Conservation (phyloP, 2,113 vertebrate genomes). For the Cyprinodon variegatus region DNA sequence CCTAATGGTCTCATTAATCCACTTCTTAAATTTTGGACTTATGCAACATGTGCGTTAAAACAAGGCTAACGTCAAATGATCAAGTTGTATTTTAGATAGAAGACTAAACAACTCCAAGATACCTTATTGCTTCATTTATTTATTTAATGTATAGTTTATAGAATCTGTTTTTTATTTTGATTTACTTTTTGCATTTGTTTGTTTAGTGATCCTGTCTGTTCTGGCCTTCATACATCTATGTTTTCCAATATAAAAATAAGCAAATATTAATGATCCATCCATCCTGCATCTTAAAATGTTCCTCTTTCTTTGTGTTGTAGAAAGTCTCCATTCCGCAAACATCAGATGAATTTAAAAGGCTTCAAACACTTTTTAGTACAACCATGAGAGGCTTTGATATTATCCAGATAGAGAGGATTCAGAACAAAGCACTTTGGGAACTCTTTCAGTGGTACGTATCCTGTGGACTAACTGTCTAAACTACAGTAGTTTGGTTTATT, state of each 20-base stretch:
- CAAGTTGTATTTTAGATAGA: no score
- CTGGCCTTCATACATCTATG: no score
- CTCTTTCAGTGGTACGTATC: constrained; percentile 74
- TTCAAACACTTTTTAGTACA: constrained; percentile 64
- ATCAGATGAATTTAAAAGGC: constrained; percentile 60
- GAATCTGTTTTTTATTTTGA: no score
- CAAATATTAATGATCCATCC: background rate
- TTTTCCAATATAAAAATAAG: background rate
- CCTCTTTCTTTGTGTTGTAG: constrained; percentile 31
- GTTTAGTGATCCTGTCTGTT: no score
- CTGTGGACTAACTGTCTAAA: background rate
- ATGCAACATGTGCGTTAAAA: no score
- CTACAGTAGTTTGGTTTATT: background rate
- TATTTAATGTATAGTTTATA: no score
- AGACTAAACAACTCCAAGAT: no score
- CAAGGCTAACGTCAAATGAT: no score
- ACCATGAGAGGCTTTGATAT: constrained; percentile 70
- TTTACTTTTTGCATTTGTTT: no score
- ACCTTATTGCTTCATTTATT: no score
- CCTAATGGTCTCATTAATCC: no score
- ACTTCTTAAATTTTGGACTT: no score
- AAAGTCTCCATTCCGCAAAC: constrained; percentile 39
- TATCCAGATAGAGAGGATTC: constrained; percentile 70
- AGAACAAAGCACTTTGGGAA: constrained; percentile 80
- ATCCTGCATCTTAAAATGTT: background rate